These are phyloP conservation scores for Chaetodon auriga DNA, from an alignment of 2,113 vertebrate species.

Conservation along the genomic window DNA sequence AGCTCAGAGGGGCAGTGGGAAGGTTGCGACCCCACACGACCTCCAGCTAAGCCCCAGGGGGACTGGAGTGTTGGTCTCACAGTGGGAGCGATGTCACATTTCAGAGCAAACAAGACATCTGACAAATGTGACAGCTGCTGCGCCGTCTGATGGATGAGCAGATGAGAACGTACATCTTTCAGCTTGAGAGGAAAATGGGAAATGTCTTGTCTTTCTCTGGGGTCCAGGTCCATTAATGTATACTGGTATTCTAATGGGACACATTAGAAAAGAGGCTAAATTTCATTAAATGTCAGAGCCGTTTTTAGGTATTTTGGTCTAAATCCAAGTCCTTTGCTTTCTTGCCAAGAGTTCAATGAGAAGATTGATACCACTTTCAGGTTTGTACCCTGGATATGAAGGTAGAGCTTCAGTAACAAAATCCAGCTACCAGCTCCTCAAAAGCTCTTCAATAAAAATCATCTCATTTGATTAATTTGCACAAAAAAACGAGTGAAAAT, in stretches of 20 bases:
- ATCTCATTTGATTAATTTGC: background rate
- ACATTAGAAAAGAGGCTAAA: background rate
- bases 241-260: background rate
- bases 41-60: constrained; percentile 63
- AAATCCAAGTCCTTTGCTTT: background rate
- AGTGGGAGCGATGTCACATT: constrained; percentile 79
- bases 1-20: constrained; percentile 79
- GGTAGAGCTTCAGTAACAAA: background rate
- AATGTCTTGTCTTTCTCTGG: background rate
- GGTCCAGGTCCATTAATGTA: background rate
- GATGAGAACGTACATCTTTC: background rate
- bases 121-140: constrained; percentile 63
- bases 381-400: background rate
- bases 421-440: background rate
- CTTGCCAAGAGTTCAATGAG: background rate
- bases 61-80: constrained; percentile 72
- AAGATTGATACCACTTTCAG: background rate
- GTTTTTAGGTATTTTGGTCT: constrained; percentile 17
- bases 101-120: constrained; percentile 60
- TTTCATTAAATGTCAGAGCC: constrained; percentile 29
- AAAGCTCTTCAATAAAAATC: background rate
- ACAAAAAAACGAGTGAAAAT: background rate
- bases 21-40: constrained; percentile 77
- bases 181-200: constrained; percentile 15
- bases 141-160: constrained; percentile 49